Evolutionary conservation across 1,140 invertebrate species (phyloP).

Genomic region (Aplysia californica): DNA sequence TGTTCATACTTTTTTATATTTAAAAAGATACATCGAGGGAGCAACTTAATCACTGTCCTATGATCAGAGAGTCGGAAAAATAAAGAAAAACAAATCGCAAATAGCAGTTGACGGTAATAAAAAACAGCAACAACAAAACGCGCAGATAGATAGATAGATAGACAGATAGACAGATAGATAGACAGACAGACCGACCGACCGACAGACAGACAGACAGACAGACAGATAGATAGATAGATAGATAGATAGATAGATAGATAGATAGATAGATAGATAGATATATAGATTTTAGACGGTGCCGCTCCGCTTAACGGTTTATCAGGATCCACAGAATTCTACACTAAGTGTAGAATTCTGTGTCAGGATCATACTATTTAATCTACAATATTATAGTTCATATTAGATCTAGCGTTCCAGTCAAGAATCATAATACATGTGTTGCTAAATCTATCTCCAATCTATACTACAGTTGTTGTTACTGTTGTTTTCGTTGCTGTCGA

Average conservation of each 20-base stretch:
- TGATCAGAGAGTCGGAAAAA: neutral
- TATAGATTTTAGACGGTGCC: neutral
- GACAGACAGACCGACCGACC: neutral
- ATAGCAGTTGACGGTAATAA: too few species aligned
- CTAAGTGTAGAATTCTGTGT: neutral
- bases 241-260: neutral
- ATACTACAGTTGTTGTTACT: too few species aligned
- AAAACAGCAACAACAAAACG: neutral
- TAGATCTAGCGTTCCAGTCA: too few species aligned
- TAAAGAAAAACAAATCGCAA: neutral
- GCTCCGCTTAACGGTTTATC: too few species aligned
- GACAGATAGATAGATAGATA: conserved; percentile 9
- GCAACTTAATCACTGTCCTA: neutral
- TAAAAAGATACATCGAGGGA: too few species aligned
- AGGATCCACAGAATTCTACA: neutral
- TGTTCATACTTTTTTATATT: too few species aligned
- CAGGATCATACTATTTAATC: neutral
- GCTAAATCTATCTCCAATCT: too few species aligned
- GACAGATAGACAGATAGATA: neutral
- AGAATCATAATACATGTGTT: too few species aligned
- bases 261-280: neutral
- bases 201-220: neutral
- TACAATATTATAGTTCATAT: too few species aligned
- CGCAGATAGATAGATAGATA: neutral
- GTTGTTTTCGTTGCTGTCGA: too few species aligned